A percentile compares a stretch with the other conserved stretches of the same genome.
These are phyloP conservation scores for Lissocephala sabroskyi DNA, from an alignment of 2,888 invertebrate species.

Conservation along the genomic window DNA sequence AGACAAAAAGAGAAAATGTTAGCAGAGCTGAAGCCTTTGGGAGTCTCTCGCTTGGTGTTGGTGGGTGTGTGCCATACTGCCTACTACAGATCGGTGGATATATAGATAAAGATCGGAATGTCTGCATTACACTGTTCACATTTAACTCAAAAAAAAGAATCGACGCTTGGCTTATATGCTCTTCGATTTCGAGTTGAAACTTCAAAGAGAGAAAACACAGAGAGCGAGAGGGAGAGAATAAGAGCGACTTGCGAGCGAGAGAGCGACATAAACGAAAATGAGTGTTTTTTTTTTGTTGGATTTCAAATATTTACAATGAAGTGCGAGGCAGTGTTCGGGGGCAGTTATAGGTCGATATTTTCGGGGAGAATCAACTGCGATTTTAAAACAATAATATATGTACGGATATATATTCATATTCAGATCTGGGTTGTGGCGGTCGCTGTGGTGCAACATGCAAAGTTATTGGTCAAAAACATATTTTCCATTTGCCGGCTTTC, in stretches of 20 bases:
- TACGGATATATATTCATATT: too few relatives aligned
- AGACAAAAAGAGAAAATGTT: not conserved
- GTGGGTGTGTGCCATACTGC: conserved; percentile 22
- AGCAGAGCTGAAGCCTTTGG: not conserved
- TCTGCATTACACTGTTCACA: not conserved
- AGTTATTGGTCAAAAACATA: conserved; percentile 18
- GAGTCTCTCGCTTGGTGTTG: not conserved
- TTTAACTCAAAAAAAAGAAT: conserved; percentile 33
- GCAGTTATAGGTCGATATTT: too few relatives aligned
- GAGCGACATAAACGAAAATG: conserved; percentile 17
- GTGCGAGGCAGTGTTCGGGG: conserved; percentile 18
- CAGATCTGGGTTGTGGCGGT: conserved; percentile 6
- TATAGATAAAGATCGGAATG: not conserved
- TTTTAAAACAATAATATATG: too few relatives aligned
- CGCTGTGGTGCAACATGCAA: conserved; percentile 46
- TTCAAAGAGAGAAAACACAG: conserved; percentile 14
- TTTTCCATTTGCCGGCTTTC: conserved; percentile 36
- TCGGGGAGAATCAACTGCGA: too few relatives aligned
- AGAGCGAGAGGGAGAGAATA: conserved; percentile 31
- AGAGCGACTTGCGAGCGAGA: conserved; percentile 8
- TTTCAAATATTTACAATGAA: conserved; percentile 52
- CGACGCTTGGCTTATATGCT: conserved; percentile 60
- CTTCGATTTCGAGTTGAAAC: conserved; percentile 26
- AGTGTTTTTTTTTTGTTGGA: too few relatives aligned
- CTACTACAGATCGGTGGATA: not conserved